Conservation (phyloP, 2,113 vertebrate genomes). For the zebrafish (Danio rerio) region GRCz12tu NC_133196.1:26970001-26970500, state of each 20-base stretch:
- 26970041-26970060: neutral
- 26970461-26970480: too few species aligned
- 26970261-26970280: neutral
- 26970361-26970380: neutral
- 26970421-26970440: neutral
- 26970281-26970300: neutral
- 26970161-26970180: constrained; percentile 36
- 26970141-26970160: constrained; percentile 48
- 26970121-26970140: constrained; percentile 46
- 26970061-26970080: neutral
- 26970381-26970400: neutral
- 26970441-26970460: neutral
- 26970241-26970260: neutral
- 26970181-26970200: neutral
- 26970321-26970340: neutral
- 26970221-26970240: neutral
- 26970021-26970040: neutral
- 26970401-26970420: neutral
- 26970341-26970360: neutral
- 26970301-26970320: neutral
- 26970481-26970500: too few species aligned
- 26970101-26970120: constrained; percentile 22
- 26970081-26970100: neutral
- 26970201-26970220: constrained; percentile 46
- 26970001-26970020: neutral